Base-by-base conservation (phyloP, 2,888 invertebrate species). In the Cataglyphis cursor region DNA sequence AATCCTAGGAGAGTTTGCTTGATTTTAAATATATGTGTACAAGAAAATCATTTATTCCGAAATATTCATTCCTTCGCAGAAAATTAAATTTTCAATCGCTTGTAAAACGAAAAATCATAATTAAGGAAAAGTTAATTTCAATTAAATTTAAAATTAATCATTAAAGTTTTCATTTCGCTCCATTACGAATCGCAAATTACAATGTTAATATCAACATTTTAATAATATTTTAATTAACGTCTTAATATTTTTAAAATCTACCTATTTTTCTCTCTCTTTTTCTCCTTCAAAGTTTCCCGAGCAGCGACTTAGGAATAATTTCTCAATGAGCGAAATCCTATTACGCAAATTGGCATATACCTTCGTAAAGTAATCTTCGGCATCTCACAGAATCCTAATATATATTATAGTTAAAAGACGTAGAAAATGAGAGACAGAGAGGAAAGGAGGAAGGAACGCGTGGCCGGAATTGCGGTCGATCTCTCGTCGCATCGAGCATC, bases 401-500 rank as follows among this genome's bases (percentile, higher is more conserved):
- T 15, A 12, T 74, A 31, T 74, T 31, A 64, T 35, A 21, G 59
- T 18, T 57, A 44, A 70, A 66, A 31, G 15, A 68, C 28, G 51
- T 18, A 18, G 41, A 31, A 78, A 74, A 61, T 15, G 8, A 64
- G 12, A 15, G 35, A 3, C 54, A 70, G 78, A 44, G 74, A 73
- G n/a, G 57, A 57, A 61, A 21, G 21, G 48, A 41, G 54, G 61
- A 65, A 75, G 21, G 73, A 66, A 68, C 61, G 64, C 74, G 41
- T 82, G 64, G 75, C 24, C 80, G 78, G 61, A 82, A 70, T 80
- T 74, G 76, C 82, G 74, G 83, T 85, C 83, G 85, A 72, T 66
- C 78, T 66, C 68, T 66, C 72, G 62, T 72, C 35, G 31, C 61
- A 35, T 64, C 24, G 74, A 87, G 61, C 85, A 75, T 62, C 83